These are phyloP conservation scores for Bombus pascuorum DNA, from an alignment of 1,140 invertebrate species.

Conservation along the genomic window DNA sequence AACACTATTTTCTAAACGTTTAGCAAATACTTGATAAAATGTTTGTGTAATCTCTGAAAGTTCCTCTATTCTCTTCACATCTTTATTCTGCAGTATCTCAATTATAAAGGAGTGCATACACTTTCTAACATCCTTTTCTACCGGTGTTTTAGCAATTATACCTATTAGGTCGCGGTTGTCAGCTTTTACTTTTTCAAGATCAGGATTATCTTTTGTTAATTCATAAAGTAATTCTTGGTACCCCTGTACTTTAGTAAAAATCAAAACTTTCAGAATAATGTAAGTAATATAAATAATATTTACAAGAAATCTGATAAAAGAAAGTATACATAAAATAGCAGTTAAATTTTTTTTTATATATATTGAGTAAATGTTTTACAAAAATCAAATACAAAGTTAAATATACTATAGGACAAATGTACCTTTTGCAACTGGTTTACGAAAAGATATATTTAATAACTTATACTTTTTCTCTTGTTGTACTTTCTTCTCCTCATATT, in stretches of 20 bases:
- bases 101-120: slow-evolving; percentile 87
- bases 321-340: background rate
- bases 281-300: slow-evolving; percentile 12
- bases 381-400: background rate
- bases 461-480: slow-evolving; percentile 93
- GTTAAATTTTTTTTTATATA: background rate
- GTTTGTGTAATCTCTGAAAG: slow-evolving; percentile 94
- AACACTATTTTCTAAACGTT: slow-evolving; percentile 87
- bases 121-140: slow-evolving; percentile 87
- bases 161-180: slow-evolving; percentile 76
- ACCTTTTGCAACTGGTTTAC: slow-evolving; percentile 87
- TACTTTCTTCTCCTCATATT: slow-evolving; percentile 90
- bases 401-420: slow-evolving; percentile 39
- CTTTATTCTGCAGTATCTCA: slow-evolving; percentile 86
- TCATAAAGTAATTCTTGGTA: slow-evolving; percentile 81
- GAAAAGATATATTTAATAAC: slow-evolving; percentile 90
- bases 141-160: slow-evolving; percentile 76
- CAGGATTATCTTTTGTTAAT: slow-evolving; percentile 81
- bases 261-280: background rate
- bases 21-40: slow-evolving; percentile 93
- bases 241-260: slow-evolving; percentile 78
- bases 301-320: background rate
- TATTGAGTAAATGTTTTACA: background rate
- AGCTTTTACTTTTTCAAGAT: slow-evolving; percentile 83
- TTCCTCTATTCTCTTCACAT: slow-evolving; percentile 90